Evolutionary conservation across 2,888 invertebrate genomes (phyloP), one percentile per base, ranked within the genome.

Genomic region (Leptarthrus brevirostris): DNA sequence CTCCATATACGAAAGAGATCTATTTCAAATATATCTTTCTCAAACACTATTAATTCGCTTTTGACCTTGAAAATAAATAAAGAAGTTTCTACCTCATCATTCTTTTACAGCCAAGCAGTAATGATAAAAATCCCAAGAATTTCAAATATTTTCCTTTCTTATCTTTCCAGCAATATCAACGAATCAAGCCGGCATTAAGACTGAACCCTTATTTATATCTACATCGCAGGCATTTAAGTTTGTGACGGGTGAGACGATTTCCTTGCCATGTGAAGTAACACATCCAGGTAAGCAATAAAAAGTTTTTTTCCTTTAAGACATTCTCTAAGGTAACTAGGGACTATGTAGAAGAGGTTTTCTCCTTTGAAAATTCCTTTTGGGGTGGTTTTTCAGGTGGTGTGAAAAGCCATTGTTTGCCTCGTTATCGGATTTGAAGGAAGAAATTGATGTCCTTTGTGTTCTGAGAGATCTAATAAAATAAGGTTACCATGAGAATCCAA

Each of bases 251-350:
- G 87, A 88, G 78, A 87, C 87, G 18, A 87, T 88, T 70, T 85
- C 87, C 30, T 83, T 89, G 53, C 88, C 88, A 3, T 89, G 89
- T 79, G 87, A 88, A 82, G 88, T 88, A 70, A 86, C 87, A 79
- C 87, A 88, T 82, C 85, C 86, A 76, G 88, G 89, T 88, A 82
- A 86, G 58, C 26, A 66, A 47, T 66, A 66, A 66, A n/a, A 47
- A 66, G 64, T 66, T 64, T 40, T 40, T 5, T 24, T 56, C 40
- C 61, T 61, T 61, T 61, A 20, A 40, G 61, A 40, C 36, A 18
- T 40, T 61, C 8, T 1, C 5, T 30, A 6, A 8, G 30, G 30
- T 6, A 30, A 6, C 30, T 30, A n/a, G n/a, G n/a, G n/a, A n/a
- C n/a, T n/a, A n/a, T n/a, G n/a, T n/a, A n/a, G n/a, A n/a, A n/a